These are phyloP conservation scores for Ascaphus truei DNA, from an alignment of 2,113 vertebrate genomes.

Conservation along the genomic window DNA sequence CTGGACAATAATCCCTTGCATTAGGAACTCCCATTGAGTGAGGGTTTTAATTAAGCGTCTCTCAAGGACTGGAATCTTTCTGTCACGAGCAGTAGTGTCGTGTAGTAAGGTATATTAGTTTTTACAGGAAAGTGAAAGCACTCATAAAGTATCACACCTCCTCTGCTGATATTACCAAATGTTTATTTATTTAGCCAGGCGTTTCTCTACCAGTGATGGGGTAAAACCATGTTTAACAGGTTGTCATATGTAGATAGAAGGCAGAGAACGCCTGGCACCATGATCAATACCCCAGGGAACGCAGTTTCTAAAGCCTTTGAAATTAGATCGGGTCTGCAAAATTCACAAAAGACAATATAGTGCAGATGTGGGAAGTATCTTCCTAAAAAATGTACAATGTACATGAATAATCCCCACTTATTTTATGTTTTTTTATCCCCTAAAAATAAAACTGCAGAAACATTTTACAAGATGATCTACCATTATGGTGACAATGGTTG, in stretches of 20 bases:
- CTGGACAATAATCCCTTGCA: background rate
- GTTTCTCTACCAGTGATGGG: background rate
- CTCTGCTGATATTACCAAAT: background rate
- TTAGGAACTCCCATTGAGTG: background rate
- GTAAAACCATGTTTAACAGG: background rate
- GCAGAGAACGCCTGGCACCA: background rate
- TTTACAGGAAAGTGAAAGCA: background rate
- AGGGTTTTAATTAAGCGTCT: conserved; percentile 18
- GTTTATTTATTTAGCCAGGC: background rate
- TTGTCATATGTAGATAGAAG: background rate
- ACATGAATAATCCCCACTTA: background rate
- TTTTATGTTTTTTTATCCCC: too few species aligned
- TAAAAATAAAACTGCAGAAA: too few species aligned
- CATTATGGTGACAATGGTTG: too few species aligned
- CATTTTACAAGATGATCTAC: too few species aligned
- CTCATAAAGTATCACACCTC: background rate
- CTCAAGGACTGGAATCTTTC: background rate
- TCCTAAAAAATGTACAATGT: background rate
- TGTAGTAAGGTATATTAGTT: too few species aligned
- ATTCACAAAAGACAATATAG: background rate
- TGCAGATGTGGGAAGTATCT: background rate
- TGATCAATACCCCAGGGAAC: background rate
- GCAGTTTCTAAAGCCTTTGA: background rate
- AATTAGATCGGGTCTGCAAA: background rate
- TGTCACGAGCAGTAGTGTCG: background rate